Evolutionary conservation across 2,888 invertebrate genomes (phyloP).

Genomic region (Yponomeuta cagnagella): DNA sequence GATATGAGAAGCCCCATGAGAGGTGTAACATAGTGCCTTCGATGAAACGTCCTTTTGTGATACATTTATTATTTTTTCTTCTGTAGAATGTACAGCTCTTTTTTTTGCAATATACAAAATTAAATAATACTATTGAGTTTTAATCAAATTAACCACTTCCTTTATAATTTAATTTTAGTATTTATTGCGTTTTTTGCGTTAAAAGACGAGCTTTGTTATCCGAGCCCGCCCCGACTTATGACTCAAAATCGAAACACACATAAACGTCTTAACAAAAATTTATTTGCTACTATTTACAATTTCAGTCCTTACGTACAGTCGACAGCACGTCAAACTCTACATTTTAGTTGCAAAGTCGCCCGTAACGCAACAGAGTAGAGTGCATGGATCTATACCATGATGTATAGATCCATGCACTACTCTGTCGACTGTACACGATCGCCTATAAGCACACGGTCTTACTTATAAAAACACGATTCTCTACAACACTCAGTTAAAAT

Average conservation of each 20-base stretch:
- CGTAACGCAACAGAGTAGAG: too few relatives aligned
- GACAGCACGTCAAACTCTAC: too few relatives aligned
- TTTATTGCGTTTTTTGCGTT: too few relatives aligned
- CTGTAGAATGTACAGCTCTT: conserved; percentile 61
- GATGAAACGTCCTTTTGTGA: conserved; percentile 70
- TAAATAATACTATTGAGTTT: background rate
- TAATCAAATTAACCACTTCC: background rate
- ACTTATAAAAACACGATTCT: too few relatives aligned
- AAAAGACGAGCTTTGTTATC: too few relatives aligned
- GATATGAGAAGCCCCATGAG: background rate
- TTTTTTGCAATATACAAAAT: background rate
- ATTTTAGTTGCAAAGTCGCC: too few relatives aligned
- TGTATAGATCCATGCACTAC: too few relatives aligned
- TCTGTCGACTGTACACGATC: background rate
- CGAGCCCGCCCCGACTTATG: too few relatives aligned
- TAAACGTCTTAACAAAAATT: background rate
- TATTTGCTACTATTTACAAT: background rate
- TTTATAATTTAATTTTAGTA: too few relatives aligned
- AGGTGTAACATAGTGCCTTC: conserved; percentile 43
- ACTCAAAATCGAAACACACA: background rate
- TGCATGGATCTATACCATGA: too few relatives aligned
- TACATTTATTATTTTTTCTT: conserved; percentile 52
- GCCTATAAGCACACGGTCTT: background rate
- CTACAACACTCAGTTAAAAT: too few relatives aligned
- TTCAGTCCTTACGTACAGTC: background rate